Conservation (phyloP, 2,113 vertebrate genomes). For the Pseudorasbora parva region DNA sequence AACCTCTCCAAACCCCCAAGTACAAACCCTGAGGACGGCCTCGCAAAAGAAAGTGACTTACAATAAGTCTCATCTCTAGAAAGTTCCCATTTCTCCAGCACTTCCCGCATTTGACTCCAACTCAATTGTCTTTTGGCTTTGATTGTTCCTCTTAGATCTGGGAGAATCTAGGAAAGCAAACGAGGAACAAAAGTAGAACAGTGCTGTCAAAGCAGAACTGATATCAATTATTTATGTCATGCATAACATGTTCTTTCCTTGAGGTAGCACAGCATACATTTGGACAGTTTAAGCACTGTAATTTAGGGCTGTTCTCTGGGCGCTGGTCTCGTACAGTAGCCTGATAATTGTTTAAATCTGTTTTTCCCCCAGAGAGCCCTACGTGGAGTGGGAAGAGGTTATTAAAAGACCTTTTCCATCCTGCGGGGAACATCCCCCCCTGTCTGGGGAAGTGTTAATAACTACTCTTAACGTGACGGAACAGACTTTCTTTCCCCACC, state of each 20-base stretch:
- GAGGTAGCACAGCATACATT: slow-evolving; percentile 57
- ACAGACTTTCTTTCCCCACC: slow-evolving; percentile 58
- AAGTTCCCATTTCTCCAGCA: background rate
- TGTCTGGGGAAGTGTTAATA: slow-evolving; percentile 71
- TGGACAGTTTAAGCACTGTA: slow-evolving; percentile 57
- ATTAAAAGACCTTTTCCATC: slow-evolving; percentile 71
- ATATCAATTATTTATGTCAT: slow-evolving; percentile 64
- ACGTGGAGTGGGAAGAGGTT: slow-evolving; percentile 53
- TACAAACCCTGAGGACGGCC: slow-evolving; percentile 32
- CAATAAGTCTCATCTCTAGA: slow-evolving; percentile 41
- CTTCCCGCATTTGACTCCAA: background rate
- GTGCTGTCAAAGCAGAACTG: slow-evolving; percentile 31
- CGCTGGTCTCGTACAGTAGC: slow-evolving; percentile 64
- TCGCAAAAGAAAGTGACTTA: slow-evolving; percentile 40
- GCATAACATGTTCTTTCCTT: slow-evolving; percentile 59
- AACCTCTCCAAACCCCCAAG: slow-evolving; percentile 64
- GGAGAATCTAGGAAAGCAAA: background rate
- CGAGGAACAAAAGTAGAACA: slow-evolving; percentile 8
- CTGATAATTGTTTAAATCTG: slow-evolving; percentile 74
- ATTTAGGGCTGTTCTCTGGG: slow-evolving; percentile 64
- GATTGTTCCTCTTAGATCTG: slow-evolving; percentile 1
- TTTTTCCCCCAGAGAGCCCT: slow-evolving; percentile 60
- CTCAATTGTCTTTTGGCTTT: background rate
- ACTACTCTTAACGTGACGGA: slow-evolving; percentile 61
- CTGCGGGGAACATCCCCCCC: slow-evolving; percentile 68